Evolutionary conservation across 1,140 invertebrate genomes (phyloP).

Genomic region (Bombus turneri): DNA sequence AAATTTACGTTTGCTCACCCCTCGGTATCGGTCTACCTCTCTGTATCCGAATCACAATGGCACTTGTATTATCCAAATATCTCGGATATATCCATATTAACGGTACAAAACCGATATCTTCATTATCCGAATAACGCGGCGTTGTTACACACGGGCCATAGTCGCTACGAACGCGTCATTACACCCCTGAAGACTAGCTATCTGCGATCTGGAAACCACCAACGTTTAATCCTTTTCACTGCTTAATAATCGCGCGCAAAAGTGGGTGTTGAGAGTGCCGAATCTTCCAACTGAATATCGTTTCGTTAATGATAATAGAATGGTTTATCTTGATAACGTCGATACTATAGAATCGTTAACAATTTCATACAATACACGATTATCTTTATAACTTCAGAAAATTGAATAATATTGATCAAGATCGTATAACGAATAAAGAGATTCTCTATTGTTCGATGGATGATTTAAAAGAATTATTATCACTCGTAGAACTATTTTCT

Average conservation of each 20-base stretch:
- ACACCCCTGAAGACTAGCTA: conserved; percentile 8
- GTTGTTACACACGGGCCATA: conserved; percentile 2
- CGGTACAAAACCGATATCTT: conserved; percentile 40
- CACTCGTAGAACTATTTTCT: neutral
- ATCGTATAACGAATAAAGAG: neutral
- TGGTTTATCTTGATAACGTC: neutral
- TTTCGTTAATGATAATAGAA: neutral
- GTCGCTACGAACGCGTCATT: neutral
- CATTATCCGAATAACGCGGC: conserved; percentile 41
- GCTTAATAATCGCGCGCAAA: conserved; percentile 8
- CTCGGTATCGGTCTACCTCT: neutral
- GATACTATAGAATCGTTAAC: neutral
- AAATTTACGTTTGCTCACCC: conserved; percentile 9
- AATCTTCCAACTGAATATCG: neutral
- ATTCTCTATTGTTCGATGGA: neutral
- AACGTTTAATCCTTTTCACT: neutral
- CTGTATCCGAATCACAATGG: conserved; percentile 21
- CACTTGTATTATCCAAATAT: conserved; percentile 51
- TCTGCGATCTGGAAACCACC: conserved; percentile 14
- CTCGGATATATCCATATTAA: conserved; percentile 41
- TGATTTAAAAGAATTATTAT: neutral
- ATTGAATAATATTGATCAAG: neutral
- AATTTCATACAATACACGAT: neutral
- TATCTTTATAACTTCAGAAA: neutral
- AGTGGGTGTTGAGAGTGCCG: too few relatives aligned